A percentile compares a stretch with the other conserved stretches of the same genome.
Evolutionary conservation across 2,113 vertebrate genomes (phyloP).

Genomic region (Amazona vittata): DNA sequence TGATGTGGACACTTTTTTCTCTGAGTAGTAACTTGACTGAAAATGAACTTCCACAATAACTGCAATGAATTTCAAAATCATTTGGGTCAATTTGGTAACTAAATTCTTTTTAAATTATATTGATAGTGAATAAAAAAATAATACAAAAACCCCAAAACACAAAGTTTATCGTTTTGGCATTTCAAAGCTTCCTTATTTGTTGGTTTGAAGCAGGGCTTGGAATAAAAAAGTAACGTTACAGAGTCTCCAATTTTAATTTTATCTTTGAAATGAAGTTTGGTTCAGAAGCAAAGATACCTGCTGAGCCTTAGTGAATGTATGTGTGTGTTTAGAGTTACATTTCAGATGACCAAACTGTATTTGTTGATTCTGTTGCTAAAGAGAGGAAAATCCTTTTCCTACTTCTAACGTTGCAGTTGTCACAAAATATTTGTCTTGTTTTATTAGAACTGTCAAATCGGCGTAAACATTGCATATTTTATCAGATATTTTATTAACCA

Average conservation of each 20-base stretch:
- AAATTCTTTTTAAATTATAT: background rate
- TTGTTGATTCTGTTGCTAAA: background rate
- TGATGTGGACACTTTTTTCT: fast-evolving
- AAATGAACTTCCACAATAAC: background rate
- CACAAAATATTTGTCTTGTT: background rate
- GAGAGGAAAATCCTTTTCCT: background rate
- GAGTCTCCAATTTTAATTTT: background rate
- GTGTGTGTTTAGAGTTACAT: background rate
- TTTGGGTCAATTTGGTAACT: background rate
- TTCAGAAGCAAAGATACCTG: background rate
- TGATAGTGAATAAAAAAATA: background rate
- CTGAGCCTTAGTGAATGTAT: background rate
- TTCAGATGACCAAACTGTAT: background rate
- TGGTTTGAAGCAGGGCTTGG: background rate
- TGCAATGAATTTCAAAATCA: background rate
- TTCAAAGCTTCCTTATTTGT: background rate
- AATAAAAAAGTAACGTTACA: background rate
- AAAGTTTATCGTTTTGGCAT: fast-evolving
- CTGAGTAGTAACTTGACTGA: background rate
- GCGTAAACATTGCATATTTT: background rate
- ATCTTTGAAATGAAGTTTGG: background rate
- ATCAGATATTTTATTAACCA: background rate
- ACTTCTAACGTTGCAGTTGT: background rate
- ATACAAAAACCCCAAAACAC: fast-evolving
- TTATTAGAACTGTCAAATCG: background rate